These are phyloP conservation scores for Venustaconcha ellipsiformis DNA, from an alignment of 1,140 invertebrate species.

Conservation along the genomic window DNA sequence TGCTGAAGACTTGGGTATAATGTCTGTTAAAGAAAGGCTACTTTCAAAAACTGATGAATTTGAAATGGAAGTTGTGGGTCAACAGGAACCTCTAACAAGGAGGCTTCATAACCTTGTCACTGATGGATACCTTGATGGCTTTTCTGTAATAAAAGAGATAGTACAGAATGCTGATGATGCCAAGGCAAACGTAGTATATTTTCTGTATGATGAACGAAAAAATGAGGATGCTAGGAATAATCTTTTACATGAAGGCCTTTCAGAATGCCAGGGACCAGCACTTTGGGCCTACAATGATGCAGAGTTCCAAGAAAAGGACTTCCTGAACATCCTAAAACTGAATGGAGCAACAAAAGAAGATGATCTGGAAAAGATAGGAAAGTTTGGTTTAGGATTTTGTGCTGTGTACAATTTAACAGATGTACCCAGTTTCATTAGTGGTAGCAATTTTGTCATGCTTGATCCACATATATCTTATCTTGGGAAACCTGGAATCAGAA, in stretches of 20 bases:
- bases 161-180: no score
- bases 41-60: constrained; percentile 9
- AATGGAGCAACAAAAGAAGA: constrained; percentile 55
- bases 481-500: constrained; percentile 22
- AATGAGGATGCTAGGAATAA: constrained; percentile 4
- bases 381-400: constrained; percentile 62
- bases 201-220: no score
- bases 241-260: constrained; percentile 49
- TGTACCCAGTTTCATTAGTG: constrained; percentile 57
- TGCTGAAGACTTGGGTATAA: constrained; percentile 6
- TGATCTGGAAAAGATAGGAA: constrained; percentile 53
- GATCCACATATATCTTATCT: constrained; percentile 57
- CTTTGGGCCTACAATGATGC: constrained; percentile 54
- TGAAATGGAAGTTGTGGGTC: background rate
- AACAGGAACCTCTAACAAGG: background rate
- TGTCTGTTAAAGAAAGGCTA: background rate
- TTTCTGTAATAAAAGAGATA: background rate
- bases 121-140: background rate
- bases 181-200: background rate
- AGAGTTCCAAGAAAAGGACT: constrained; percentile 45
- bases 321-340: constrained; percentile 48
- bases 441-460: constrained; percentile 55
- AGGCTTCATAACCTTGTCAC: background rate
- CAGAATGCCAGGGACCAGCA: constrained; percentile 47
- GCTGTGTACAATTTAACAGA: constrained; percentile 63